Evolutionary conservation across 2,888 invertebrate species (phyloP), one percentile per base, ranked within the genome.

Genomic region (Cryptophagus acutangulus): DNA sequence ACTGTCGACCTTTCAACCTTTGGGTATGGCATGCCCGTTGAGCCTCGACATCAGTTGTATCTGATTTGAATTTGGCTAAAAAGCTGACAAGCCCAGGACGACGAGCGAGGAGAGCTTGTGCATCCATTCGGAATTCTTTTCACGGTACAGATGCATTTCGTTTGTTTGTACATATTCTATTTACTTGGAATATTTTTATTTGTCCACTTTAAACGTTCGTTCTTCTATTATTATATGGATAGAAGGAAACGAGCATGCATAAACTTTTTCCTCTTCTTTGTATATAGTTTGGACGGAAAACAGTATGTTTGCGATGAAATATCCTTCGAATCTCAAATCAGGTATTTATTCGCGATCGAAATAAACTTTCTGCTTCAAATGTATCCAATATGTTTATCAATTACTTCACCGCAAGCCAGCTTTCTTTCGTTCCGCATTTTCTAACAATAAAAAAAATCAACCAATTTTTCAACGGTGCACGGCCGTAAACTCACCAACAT

Each of bases 321-420:
- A 26, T 3, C 4, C 10, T 12, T 26, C n/a, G 26, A n/a, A 8
- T 4, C 12, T 6, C 12, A 12, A 26, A 12, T 26, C n/a, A 12
- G n/a, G 26, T 12, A 26, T 12, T 26, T 31, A 15, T 31, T 5
- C 16, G 13, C 3, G 31, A 15, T 31, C 15, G 16, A 31, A 31
- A 31, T 31, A 31, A 31, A 31, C 31, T 31, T 31, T 31, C 3
- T 15, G 31, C 31, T 31, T 31, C 31, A 31, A 31, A 31, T 15
- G 12, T 15, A 10, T 31, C 31, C 49, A 54, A 57, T 57, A 54
- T 55, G 47, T 55, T 52, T 54, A 58, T 55, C 54, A 54, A 57
- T 55, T 56, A 52, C 51, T 40, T 48, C 33, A 39, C 48, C 45
- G 38, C 41, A 51, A 53, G 53, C 52, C 49, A 41, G 41, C 29